These are phyloP conservation scores for Mus spicilegus DNA, from an alignment of 2,113 vertebrate species.

Conservation along the genomic window DNA sequence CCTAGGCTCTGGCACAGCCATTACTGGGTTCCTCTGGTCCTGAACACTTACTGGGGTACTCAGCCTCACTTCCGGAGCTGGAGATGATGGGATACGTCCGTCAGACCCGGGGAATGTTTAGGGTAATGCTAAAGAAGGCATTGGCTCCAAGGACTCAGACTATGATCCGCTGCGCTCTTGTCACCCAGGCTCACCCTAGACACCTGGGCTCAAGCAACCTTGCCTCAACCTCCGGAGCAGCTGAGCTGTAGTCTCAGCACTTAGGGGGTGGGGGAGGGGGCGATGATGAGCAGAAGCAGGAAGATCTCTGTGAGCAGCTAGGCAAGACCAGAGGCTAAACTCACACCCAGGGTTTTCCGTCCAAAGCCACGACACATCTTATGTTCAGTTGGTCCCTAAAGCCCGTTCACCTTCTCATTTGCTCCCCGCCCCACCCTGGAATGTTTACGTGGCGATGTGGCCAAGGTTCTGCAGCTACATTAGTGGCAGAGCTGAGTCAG, in stretches of 20 bases:
- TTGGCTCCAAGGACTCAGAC: neutral
- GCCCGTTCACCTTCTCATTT: conserved; percentile 53
- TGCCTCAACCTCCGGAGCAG: neutral
- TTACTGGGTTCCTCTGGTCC: neutral
- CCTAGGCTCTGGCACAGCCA: neutral
- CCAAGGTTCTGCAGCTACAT: conserved; percentile 28
- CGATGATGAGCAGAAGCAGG: neutral
- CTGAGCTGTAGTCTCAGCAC: neutral
- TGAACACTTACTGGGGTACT: neutral
- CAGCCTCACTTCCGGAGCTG: neutral
- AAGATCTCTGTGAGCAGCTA: neutral
- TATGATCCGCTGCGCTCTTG: neutral
- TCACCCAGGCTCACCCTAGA: neutral
- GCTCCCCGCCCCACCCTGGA: conserved; percentile 59
- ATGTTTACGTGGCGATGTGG: conserved; percentile 54
- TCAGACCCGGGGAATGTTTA: neutral
- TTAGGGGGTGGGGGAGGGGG: too few species aligned
- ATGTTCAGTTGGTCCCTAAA: neutral
- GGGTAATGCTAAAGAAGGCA: neutral
- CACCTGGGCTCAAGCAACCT: neutral
- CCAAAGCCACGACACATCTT: neutral
- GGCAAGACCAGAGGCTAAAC: neutral
- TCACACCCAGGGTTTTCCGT: neutral
- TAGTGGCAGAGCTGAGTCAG: conserved; percentile 57
- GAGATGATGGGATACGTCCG: neutral